phyloP scores from a whole-genome alignment of 2,113 vertebrate species.

The Cyprinus carpio region DNA sequence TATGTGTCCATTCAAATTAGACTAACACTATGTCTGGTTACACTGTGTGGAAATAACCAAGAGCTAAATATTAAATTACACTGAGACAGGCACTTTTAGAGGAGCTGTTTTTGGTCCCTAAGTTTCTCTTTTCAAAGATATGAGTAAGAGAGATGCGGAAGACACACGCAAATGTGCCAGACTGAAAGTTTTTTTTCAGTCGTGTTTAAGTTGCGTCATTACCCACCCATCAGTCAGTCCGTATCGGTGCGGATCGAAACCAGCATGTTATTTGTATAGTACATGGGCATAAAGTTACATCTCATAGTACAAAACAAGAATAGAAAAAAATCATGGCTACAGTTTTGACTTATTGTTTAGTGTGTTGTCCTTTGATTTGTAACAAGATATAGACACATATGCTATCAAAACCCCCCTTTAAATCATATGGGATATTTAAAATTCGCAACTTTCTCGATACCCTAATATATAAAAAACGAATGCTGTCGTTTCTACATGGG shows the following conservation, averaged over 20 bases:
- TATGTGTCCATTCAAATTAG: neutral
- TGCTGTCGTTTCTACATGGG: neutral
- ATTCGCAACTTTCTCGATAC: neutral
- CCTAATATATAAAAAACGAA: neutral
- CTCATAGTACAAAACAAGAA: neutral
- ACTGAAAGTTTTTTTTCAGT: neutral
- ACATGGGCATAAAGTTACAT: neutral
- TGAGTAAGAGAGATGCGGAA: neutral
- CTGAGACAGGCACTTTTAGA: slow-evolving; percentile 5
- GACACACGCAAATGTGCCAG: neutral
- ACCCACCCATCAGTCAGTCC: slow-evolving; percentile 68
- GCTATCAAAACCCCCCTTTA: neutral
- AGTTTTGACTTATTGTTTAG: neutral
- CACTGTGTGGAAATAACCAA: slow-evolving; percentile 23
- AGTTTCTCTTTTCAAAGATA: neutral
- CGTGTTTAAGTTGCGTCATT: slow-evolving; percentile 63
- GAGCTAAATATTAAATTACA: slow-evolving; percentile 38
- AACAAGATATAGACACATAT: neutral
- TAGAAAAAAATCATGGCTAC: neutral
- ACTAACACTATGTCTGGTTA: neutral
- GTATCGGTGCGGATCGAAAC: slow-evolving; percentile 77
- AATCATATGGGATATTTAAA: neutral
- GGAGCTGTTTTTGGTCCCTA: neutral
- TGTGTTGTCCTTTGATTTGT: neutral
- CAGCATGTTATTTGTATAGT: slow-evolving; percentile 54